A percentile compares a stretch with the other conserved stretches of the same genome.
Conservation (phyloP, 30 jellyfish, hydroid and myxozoan species). For the Turritopsis rubra region DNA sequence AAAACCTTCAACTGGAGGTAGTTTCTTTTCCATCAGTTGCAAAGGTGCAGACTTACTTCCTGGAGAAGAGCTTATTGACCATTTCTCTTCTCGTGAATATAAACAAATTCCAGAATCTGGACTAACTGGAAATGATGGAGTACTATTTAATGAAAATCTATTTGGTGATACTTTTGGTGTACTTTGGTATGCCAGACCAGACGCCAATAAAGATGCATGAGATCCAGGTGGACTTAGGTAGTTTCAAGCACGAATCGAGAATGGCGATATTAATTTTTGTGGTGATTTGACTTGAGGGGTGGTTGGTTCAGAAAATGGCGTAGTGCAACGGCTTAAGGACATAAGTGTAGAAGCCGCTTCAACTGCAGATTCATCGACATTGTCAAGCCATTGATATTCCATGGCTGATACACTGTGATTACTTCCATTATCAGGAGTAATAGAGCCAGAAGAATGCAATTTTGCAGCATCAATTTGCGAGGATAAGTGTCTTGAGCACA, state of each 20-base stretch:
- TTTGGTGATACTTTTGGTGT: slow-evolving; percentile 75
- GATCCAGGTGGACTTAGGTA: slow-evolving; percentile 52
- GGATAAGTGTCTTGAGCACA: slow-evolving; percentile 89
- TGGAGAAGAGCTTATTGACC: slow-evolving; percentile 21
- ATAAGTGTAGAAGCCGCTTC: slow-evolving; percentile 95
- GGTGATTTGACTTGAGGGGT: slow-evolving; percentile 87
- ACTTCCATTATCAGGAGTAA: slow-evolving; percentile 42
- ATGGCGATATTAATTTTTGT: slow-evolving; percentile 61
- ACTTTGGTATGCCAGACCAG: slow-evolving; percentile 51
- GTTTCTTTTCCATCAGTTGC: slow-evolving; percentile 32
- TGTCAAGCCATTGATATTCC: slow-evolving; percentile 37
- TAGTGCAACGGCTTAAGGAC: slow-evolving; percentile 82
- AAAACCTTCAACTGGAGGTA: slow-evolving; percentile 38
- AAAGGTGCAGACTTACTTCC: not conserved
- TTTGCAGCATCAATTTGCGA: slow-evolving; percentile 44
- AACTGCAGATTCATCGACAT: slow-evolving; percentile 67
- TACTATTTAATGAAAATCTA: slow-evolving; percentile 41
- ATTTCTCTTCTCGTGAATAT: slow-evolving; percentile 25
- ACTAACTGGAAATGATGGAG: slow-evolving; percentile 46
- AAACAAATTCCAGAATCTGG: slow-evolving; percentile 93
- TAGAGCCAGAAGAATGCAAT: slow-evolving; percentile 38
- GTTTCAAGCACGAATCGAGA: slow-evolving; percentile 17
- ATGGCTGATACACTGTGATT: slow-evolving; percentile 31
- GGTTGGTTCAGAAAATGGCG: slow-evolving; percentile 89
- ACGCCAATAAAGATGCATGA: slow-evolving; percentile 23